Conservation (phyloP, 2,113 vertebrate genomes). For the Phylloscopus trochiloides region DNA sequence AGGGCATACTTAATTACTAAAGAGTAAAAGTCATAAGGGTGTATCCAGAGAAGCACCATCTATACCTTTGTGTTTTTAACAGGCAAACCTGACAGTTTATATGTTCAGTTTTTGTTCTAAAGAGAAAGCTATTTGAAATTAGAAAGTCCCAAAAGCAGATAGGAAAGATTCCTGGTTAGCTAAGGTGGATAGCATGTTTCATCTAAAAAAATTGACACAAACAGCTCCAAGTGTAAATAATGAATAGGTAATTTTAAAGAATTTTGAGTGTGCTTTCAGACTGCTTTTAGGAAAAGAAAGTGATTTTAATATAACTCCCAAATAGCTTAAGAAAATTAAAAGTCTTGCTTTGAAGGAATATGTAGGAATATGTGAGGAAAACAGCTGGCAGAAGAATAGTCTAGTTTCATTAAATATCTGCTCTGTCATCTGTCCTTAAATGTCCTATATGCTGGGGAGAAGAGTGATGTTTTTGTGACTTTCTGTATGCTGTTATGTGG, state of each 20-base stretch:
- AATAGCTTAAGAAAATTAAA: not conserved
- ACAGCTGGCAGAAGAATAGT: not conserved
- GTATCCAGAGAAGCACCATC: not conserved
- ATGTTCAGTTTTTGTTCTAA: not conserved
- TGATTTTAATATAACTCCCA: not conserved
- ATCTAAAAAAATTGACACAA: not conserved
- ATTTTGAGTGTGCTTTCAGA: not conserved
- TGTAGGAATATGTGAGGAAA: not conserved
- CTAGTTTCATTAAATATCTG: not conserved
- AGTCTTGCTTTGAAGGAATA: not conserved
- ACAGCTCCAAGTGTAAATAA: not conserved
- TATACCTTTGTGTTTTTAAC: not conserved
- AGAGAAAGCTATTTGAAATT: not conserved
- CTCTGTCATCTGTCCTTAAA: not conserved
- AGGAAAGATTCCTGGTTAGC: not conserved
- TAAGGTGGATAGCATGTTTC: not conserved
- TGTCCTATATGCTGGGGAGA: not conserved
- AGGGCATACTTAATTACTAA: not conserved
- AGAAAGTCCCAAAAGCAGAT: not conserved
- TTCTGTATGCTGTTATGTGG: not conserved
- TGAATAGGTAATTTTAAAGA: not conserved
- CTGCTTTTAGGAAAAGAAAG: not conserved
- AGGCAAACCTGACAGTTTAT: not conserved
- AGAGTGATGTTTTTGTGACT: not conserved
- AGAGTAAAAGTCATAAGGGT: not conserved